Evolutionary conservation across 2,888 invertebrate species (phyloP).

Genomic region (Mechanitis mazaeus): DNA sequence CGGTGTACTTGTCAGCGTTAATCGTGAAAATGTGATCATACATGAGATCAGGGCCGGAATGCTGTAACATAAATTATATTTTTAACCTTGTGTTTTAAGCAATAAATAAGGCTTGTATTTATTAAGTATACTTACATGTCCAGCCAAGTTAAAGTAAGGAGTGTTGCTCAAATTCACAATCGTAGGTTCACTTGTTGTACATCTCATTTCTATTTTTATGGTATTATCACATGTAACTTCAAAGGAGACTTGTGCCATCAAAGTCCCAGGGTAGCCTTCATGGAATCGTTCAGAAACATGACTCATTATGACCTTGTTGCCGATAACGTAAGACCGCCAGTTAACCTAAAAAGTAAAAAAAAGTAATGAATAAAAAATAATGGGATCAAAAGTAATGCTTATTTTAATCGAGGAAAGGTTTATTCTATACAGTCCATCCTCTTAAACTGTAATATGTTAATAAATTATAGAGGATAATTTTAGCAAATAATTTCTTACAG

Average conservation of each 20-base stretch:
- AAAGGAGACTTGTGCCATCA: conserved; percentile 83
- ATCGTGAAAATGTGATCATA: conserved; percentile 83
- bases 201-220: conserved; percentile 84
- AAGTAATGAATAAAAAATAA: background rate
- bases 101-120: conserved; percentile 19
- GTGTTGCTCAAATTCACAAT: conserved; percentile 92
- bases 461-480: too few species aligned
- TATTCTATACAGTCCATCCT: too few species aligned
- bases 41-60: conserved; percentile 77
- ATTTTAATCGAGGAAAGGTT: too few species aligned
- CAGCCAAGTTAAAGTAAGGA: conserved; percentile 93
- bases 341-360: conserved; percentile 62
- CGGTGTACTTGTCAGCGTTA: conserved; percentile 86
- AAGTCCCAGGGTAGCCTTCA: conserved; percentile 92
- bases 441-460: background rate
- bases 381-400: too few species aligned
- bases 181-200: conserved; percentile 86
- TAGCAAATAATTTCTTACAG: too few species aligned
- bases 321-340: conserved; percentile 81
- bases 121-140: conserved; percentile 79
- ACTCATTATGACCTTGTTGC: conserved; percentile 81
- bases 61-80: conserved; percentile 54
- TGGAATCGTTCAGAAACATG: conserved; percentile 87
- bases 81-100: conserved; percentile 14
- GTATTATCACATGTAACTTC: conserved; percentile 84